Conservation (phyloP, 92 coral and sea anemone genomes). For the Umimayanthus kanabou region DNA sequence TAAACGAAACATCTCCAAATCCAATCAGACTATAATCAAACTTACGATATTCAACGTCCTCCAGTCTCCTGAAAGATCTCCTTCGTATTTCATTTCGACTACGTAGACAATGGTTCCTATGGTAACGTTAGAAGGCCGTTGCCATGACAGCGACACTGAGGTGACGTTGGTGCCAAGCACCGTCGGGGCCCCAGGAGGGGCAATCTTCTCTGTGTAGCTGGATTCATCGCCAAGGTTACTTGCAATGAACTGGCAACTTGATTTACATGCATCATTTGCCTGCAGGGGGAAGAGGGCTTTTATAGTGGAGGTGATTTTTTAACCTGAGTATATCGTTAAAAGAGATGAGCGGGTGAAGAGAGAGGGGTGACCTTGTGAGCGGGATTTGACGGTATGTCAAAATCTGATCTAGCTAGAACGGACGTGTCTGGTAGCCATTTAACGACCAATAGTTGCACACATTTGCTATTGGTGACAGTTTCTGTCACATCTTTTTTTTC, state of each 20-base stretch:
- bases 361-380: no score
- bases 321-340: no score
- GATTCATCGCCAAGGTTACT: conserved; percentile 17
- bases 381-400: no score
- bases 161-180: neutral
- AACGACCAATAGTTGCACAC: no score
- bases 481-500: no score
- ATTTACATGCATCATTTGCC: conserved; percentile 21
- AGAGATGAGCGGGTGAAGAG: no score
- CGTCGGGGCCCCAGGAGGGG: conserved; percentile 1
- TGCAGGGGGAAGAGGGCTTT: neutral
- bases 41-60: neutral
- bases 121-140: neutral
- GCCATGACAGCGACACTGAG: neutral
- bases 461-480: no score
- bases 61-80: conserved; percentile 4
- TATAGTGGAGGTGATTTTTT: no score
- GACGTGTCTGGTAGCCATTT: no score
- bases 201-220: conserved; percentile 4
- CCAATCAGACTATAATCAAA: neutral
- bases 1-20: neutral
- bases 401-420: no score
- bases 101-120: conserved; percentile 4
- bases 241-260: conserved; percentile 25
- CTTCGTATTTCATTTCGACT: conserved; percentile 28